Evolutionary conservation across 2,888 invertebrate genomes (phyloP), one percentile per base, ranked within the genome.

Genomic region (Folsomia manolachei): DNA sequence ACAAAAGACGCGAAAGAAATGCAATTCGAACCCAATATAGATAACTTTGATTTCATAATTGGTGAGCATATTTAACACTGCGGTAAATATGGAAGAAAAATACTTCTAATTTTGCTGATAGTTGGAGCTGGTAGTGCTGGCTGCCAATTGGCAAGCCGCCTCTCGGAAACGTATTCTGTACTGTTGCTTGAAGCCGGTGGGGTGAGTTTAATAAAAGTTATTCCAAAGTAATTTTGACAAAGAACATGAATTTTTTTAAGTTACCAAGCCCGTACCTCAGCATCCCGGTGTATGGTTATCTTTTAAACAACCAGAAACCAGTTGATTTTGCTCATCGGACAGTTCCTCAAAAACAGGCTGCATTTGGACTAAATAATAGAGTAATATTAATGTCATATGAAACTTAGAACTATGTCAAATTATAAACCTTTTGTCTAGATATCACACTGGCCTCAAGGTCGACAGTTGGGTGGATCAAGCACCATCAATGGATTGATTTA

Each of bases 261-360:
- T 81, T 81, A 63, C 84, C 86, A 26, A 85, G 88, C 66, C 76
- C 74, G 1, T 68, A 71, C 27, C 68, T 74, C 21, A 70, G 61
- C 14, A 70, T 77, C 7, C 76, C 76, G 1, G 65, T 39, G 1
- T 67, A 71, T 27, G 27, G 69, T 1, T 88, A 90, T 0, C 82
- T 90, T 73, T 82, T 91, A 60, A 71, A 73, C 25, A 91, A 91
- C 78, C 83, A 86, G 27, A 88, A 90, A 0, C 78, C 85, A 1
- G 88, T 88, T 78, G 91, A 92, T 82, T 93, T 92, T 92, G 86
- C 88, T 77, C 90, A 88, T 83, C 83, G 85, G 75, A 91, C 91
- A 56, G 86, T 86, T 2, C 87, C 90, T 9, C 92, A 92, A 82
- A 80, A 85, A 19, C 74, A 86, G 83, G 88, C 89, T 60, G 91